Evolutionary conservation across 1,140 invertebrate genomes (phyloP).

Genomic region (Bombus cullumanus): DNA sequence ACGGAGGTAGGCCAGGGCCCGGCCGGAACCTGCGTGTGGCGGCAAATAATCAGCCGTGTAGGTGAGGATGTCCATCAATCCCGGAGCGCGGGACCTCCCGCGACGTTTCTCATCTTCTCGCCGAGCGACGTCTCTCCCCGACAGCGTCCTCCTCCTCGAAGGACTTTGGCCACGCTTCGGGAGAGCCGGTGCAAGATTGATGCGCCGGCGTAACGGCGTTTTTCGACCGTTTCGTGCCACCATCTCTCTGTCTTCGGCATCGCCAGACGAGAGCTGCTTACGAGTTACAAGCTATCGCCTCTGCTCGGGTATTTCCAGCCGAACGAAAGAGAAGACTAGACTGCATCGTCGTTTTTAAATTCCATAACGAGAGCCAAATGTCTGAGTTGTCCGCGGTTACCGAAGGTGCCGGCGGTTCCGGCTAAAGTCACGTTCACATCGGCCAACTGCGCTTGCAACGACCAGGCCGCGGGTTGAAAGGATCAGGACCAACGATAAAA

Average conservation of each 20-base stretch:
- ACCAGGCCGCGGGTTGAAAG: no score
- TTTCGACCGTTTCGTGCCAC: slow-evolving; percentile 32
- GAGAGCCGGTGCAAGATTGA: slow-evolving; percentile 38
- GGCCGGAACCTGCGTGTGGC: slow-evolving; percentile 3
- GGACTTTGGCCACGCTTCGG: slow-evolving; percentile 19
- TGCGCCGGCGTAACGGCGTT: slow-evolving; percentile 19
- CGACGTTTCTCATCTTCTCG: slow-evolving; percentile 79
- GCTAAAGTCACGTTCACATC: no score
- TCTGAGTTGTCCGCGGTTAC: no score
- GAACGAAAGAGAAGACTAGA: background rate
- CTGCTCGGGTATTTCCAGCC: background rate
- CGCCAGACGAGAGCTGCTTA: no score
- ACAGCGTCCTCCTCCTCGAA: slow-evolving; percentile 31
- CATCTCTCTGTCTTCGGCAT: background rate
- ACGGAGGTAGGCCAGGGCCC: background rate
- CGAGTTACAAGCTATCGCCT: no score
- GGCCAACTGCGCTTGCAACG: no score
- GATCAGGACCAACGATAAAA: no score
- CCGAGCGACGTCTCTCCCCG: slow-evolving; percentile 56
- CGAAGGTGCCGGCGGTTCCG: no score
- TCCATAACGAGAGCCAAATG: no score
- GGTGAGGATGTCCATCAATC: slow-evolving; percentile 79
- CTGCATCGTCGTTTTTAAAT: no score
- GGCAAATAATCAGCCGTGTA: slow-evolving; percentile 63
- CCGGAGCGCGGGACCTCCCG: slow-evolving; percentile 76